A percentile compares a stretch with the other conserved stretches of the same genome.
Evolutionary conservation across 2,797 vertebrate genomes (phyloP).

Genomic region (Chrysocyon brachyurus): DNA sequence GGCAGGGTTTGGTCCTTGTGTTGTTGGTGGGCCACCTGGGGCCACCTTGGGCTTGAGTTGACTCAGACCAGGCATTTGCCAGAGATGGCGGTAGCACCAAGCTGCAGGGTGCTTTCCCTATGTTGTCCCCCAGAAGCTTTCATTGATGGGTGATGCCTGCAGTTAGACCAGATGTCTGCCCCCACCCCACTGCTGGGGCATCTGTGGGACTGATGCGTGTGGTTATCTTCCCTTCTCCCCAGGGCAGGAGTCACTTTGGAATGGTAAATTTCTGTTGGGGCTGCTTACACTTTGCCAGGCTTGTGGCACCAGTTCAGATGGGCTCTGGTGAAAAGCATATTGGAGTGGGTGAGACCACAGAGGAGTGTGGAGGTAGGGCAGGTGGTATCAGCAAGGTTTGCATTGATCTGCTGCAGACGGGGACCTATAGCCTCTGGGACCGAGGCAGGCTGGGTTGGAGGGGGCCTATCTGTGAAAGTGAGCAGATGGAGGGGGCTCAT

Average conservation of each 20-base stretch:
- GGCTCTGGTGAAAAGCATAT: neutral
- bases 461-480: neutral
- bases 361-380: too few species aligned
- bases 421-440: neutral
- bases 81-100: neutral
- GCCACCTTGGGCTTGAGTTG: neutral
- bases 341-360: neutral
- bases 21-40: neutral
- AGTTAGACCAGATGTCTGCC: neutral
- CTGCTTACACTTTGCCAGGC: neutral
- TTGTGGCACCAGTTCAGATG: neutral
- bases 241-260: neutral
- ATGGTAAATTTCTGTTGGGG: neutral
- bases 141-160: neutral
- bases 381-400: neutral
- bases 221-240: neutral
- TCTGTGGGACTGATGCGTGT: neutral
- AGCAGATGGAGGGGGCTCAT: neutral
- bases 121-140: neutral
- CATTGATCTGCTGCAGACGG: neutral
- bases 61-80: neutral
- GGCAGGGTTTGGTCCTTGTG: neutral
- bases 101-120: too few species aligned
- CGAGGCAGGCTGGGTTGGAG: neutral
- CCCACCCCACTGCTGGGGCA: neutral